Conservation (phyloP, 2,888 invertebrate genomes). For the Macrophya annulata region DNA sequence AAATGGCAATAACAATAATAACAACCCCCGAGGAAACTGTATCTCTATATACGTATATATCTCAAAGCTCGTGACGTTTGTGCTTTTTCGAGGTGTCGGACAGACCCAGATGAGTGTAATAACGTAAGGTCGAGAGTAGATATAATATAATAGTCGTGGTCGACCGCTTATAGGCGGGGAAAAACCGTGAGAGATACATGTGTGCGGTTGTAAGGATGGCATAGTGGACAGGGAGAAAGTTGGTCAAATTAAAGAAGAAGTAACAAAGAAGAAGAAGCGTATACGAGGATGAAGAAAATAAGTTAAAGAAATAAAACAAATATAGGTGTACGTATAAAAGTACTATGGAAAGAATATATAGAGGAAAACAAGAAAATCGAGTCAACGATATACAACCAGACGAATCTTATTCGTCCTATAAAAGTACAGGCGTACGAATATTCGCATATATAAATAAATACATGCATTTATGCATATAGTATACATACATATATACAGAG, state of each 20-base stretch:
- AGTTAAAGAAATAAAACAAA: background rate
- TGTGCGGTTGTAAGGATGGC: background rate
- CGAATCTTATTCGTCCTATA: slow-evolving; percentile 17
- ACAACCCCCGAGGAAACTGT: background rate
- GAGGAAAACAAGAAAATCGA: background rate
- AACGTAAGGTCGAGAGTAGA: background rate
- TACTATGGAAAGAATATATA: background rate
- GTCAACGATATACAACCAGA: background rate
- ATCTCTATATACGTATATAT: background rate
- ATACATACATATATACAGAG: background rate
- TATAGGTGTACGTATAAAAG: background rate
- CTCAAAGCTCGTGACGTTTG: background rate
- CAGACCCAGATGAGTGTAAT: slow-evolving; percentile 21
- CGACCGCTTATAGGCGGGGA: background rate
- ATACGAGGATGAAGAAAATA: background rate
- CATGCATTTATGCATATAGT: background rate
- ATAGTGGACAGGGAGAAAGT: background rate
- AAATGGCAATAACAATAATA: background rate
- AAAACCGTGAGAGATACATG: background rate
- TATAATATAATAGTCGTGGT: background rate
- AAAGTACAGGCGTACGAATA: background rate
- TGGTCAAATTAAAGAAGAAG: slow-evolving; percentile 25
- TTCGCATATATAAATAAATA: slow-evolving; percentile 3
- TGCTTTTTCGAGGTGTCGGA: background rate
- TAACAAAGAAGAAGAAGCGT: background rate